Base-by-base conservation (phyloP, 2,797 vertebrate genomes). In the Mus caroli region DNA sequence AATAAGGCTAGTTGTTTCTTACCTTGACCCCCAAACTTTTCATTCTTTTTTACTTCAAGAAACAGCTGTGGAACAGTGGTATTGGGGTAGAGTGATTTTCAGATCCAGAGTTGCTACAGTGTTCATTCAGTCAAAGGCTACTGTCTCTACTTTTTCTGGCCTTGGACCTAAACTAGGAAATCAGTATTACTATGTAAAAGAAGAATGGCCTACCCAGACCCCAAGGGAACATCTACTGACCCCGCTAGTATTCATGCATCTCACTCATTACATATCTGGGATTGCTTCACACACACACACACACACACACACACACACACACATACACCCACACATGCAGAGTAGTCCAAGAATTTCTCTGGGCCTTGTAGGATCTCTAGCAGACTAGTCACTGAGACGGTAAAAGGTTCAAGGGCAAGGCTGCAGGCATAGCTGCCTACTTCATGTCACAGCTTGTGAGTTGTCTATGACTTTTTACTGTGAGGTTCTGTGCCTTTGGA, bases 101-200 rank as follows among this genome's bases (percentile, higher is more conserved):
- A 14, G 94, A 94, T 67, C 56, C 50, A 71, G 94, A 54, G 92
- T 94, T 91, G 90, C 88, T 69, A 7, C 20, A 62, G 85, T 94
- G 91, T 69, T 97, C 90, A 96, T 69, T 97, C 92, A 96, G 54
- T 87, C 88, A 92, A 92, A 56, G 56, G 62, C 82, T 67, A 40
- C 34, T 6, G 34, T n/a, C 52, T 83, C 56, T 40, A 1, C 26
- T 56, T 22, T 54, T 34, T 15, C 46, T 17, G 5, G 40, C 43
- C 60, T 40, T 22, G 19, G 50, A 52, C 60, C 7, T 34, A 34
- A 85, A 75, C 50, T 43, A 69, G 78, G 82, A 83, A 46, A n/a
- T 86, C 12, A n/a, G 17, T 34, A 4, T 62, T 64, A 43, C 75
- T 50, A 69, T 73, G 20, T 78, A 40, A 64, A 85, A 62, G 20